Conservation (phyloP, 1,140 invertebrate species). For the Anastatus disparis region DNA sequence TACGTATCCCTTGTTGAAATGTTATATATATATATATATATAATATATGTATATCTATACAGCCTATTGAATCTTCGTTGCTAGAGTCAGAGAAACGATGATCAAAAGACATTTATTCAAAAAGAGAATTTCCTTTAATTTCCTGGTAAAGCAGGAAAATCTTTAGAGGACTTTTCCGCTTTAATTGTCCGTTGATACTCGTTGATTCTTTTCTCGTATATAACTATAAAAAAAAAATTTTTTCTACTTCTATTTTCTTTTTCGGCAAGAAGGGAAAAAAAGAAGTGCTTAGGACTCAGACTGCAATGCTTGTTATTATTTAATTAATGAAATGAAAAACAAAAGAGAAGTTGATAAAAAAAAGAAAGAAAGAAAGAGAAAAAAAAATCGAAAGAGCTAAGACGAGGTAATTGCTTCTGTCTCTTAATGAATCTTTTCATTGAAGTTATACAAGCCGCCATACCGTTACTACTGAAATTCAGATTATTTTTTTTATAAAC, state of each 20-base stretch:
- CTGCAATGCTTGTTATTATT: slow-evolving; percentile 9
- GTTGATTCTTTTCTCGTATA: neutral
- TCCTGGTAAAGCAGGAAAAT: slow-evolving; percentile 11
- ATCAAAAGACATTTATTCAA: slow-evolving; percentile 38
- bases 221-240: neutral
- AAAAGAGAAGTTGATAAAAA: too few relatives aligned
- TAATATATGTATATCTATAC: too few relatives aligned
- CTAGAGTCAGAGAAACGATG: too few relatives aligned
- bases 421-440: slow-evolving; percentile 20
- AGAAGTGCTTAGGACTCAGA: neutral
- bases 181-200: slow-evolving; percentile 26
- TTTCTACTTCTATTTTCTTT: neutral
- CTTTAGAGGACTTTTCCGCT: neutral
- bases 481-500: neutral
- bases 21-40: too few relatives aligned
- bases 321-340: slow-evolving; percentile 23
- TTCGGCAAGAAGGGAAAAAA: too few relatives aligned
- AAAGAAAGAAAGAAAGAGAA: too few relatives aligned
- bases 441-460: neutral
- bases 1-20: neutral
- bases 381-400: too few relatives aligned
- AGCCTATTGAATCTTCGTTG: neutral
- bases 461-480: neutral
- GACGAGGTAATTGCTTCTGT: slow-evolving; percentile 1
- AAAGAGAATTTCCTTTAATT: slow-evolving; percentile 32